phyloP scores from a whole-genome alignment of 1,140 invertebrate genomes.

The Hyphantria cunea region DNA sequence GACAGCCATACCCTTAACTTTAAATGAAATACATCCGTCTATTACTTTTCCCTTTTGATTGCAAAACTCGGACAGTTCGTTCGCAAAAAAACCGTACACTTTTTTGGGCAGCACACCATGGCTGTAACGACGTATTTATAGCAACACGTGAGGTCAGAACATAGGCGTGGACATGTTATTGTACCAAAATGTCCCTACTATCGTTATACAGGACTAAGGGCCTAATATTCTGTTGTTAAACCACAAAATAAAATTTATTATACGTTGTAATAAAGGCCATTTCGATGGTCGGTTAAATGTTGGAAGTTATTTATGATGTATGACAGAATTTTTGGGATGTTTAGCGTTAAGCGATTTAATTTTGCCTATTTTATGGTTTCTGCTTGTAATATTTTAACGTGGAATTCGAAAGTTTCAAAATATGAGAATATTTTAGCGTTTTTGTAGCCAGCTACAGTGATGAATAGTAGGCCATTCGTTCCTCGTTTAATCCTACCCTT shows the following conservation, averaged over 20 bases:
- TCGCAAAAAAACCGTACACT: too few relatives aligned
- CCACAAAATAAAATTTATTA: conserved; percentile 35
- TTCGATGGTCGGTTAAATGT: conserved; percentile 1
- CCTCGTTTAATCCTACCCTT: neutral
- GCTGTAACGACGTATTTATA: conserved; percentile 71
- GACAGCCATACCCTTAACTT: too few relatives aligned
- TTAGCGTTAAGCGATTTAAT: conserved; percentile 10
- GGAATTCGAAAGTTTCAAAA: too few relatives aligned
- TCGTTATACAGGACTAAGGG: conserved; percentile 47
- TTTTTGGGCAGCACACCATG: too few relatives aligned
- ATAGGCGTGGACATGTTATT: conserved; percentile 54
- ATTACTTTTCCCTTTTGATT: too few relatives aligned
- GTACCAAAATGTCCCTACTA: conserved; percentile 48
- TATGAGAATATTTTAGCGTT: neutral
- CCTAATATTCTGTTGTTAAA: conserved; percentile 43
- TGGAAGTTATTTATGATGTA: conserved; percentile 18
- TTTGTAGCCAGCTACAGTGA: neutral
- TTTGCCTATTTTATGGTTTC: conserved; percentile 15
- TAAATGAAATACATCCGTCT: too few relatives aligned
- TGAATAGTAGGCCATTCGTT: neutral
- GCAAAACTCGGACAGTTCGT: too few relatives aligned
- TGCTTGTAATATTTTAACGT: neutral
- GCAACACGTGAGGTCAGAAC: conserved; percentile 49
- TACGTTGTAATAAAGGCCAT: conserved; percentile 15
- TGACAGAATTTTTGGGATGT: conserved; percentile 13